Evolutionary conservation across 2,888 invertebrate species (phyloP), one percentile per base, ranked within the genome.

Genomic region (Ophonus ardosiacus): DNA sequence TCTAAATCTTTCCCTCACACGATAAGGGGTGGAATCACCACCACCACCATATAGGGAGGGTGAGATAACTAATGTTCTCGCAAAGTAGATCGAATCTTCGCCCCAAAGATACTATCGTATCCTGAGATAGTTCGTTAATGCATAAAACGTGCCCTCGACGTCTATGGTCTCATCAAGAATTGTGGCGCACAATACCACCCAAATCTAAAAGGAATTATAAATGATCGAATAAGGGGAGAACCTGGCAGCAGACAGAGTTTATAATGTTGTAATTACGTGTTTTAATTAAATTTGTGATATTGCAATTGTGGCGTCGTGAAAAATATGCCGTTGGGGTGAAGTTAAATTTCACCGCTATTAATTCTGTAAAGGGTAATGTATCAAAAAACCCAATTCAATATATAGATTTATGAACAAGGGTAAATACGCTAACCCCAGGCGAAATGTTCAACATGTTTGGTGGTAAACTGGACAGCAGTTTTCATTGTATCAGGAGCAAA

Each of bases 101-200:
- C 31, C 31, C 31, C 31, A 31, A 13, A 68, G 68, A 68, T 68
- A 68, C 31, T 31, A 8, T 13, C 43, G 43, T 31, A 18, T 59
- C 15, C 59, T 59, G 63, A 18, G 63, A 68, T 68, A 68, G 68
- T 68, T 68, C 38, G 15, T 68, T 68, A 68, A 68, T 68, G 68
- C 38, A 68, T 38, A 68, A 68, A 38, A 68, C 68, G 68, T 38
- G 38, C n/a, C 65, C 38, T n/a, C 31, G 13, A 24, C 21, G 18
- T 4, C 24, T 68, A n/a, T n/a, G 38, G 38, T 15, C 31, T 68
- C 68, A 68, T 68, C 68, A 68, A 18, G 63, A 10, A 10, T 10
- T 63, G 24, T 63, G 63, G 21, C 24, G 63, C 10, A 63, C 24
- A 63, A 63, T 63, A 31, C 18, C 10, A 13, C 10, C 18, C 13